Base-by-base conservation (phyloP, 2,797 vertebrate species). In the Cuculus canorus region DNA sequence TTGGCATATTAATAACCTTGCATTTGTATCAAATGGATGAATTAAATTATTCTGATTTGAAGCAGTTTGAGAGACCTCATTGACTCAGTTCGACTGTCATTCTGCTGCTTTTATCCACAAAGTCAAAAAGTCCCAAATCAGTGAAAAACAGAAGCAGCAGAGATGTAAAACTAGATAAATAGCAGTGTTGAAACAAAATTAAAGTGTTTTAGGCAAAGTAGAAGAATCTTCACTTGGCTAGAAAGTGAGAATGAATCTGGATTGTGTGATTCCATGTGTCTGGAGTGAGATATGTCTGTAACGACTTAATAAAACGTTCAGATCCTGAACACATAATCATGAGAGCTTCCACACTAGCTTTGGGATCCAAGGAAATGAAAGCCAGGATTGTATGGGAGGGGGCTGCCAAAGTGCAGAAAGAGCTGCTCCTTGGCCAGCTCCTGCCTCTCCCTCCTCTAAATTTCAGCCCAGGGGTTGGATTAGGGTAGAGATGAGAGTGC, bases 1-100 rank as follows among this genome's bases (percentile, higher is more conserved):
- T 86, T 83, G 79, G 76, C 41, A 59, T 81, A 54, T 90, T 86
- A 81, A 91, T 88, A 80, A 88, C 35, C 32, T 65, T 61, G 52
- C 18, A 43, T 61, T 91, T 0, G 0, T 78, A 72, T 63, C 61
- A 82, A 91, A 91, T 8, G 54, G 33, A n/a, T 73, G 83, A 72
- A 72, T 82, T 80, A 63, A 92, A 92, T 54, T 76, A 56, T 90
- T 91, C 60, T 53, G 45, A 78, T 91, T 78, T 41, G 60, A 88
- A 66, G 75, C 70, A 47, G 28, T 82, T 66, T 57, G 88, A 73
- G 73, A 84, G 56, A 87, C 81, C 68, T 80, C 45, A 27, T 28
- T 28, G 76, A 53, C 88, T 69, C 78, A 13, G 17, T 60, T 66
- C 10, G 17, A 23, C 66, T 86, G 41, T 70, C 1, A 0, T 59